Evolutionary conservation across 2,113 vertebrate genomes (phyloP), one percentile per base, ranked within the genome.

Genomic region (Mormyrus lacerda): DNA sequence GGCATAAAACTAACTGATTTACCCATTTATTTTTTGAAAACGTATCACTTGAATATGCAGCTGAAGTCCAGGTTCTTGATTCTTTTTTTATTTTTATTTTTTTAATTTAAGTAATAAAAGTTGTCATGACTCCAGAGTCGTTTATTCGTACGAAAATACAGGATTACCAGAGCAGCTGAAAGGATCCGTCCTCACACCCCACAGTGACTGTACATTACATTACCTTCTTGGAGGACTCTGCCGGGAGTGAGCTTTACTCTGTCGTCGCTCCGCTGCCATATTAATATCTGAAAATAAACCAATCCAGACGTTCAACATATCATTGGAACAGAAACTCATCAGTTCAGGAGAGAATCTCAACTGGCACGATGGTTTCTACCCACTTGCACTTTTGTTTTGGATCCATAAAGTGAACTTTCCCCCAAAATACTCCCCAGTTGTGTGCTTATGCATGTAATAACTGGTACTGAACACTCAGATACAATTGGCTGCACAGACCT

Each of bases 231-330:
- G 93, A 90, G 98, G 98, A 94, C 98, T 99, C 97, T 96, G 97
- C 97, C 97, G 97, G 96, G 97, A 94, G 95, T 97, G 97, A 97
- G 96, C 96, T 97, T 98, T 98, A 98, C 96, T 96, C 97, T 97
- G 97, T 96, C 98, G 99, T 98, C 98, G 97, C 96, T 99, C 98
- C 96, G 97, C 96, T 97, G 98, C 98, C 98, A 98, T 99, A 97
- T 99, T 99, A 98, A 99, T 97, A 99, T 99, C 98, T 99, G 98
- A 97, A 99, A 99, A 98, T 97, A 98, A 98, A 99, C 97, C 97
- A 99, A 99, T 98, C 98, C 98, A 98, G 97, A 97, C 97, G 97
- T 99, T 99, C 97, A 99, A 98, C 94, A 96, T 90, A 93, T 94
- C 93, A 96, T 91, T 93, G 90, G 93, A 92, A 93, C 88, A 89